Percentiles rank a stretch among this genome's conserved stretches.
phyloP scores from a whole-genome alignment of 2,888 invertebrate species.

The Melipona beecheii region DNA sequence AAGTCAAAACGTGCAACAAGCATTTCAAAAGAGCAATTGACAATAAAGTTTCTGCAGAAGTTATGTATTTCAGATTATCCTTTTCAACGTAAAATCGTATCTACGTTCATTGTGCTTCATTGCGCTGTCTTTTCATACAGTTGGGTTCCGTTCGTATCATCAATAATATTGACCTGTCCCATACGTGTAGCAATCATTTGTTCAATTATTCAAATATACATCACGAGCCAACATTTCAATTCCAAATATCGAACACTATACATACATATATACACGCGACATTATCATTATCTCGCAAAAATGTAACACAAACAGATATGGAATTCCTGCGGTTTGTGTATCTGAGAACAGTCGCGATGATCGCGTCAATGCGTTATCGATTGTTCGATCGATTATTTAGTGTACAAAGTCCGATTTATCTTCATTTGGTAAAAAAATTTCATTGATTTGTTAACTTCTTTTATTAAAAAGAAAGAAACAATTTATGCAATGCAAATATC shows the following conservation, averaged over 20 bases:
- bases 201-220: background rate
- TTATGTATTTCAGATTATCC: background rate
- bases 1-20: background rate
- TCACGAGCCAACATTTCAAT: background rate
- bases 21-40: background rate
- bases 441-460: no score
- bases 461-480: no score
- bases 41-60: background rate
- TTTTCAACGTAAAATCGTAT: background rate
- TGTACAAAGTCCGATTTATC: no score
- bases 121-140: no score
- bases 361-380: no score
- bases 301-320: background rate
- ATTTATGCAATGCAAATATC: no score
- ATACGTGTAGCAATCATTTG: background rate
- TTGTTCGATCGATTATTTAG: no score
- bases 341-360: background rate
- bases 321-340: background rate
- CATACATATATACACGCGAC: no score
- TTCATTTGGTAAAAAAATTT: no score
- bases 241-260: background rate
- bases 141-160: background rate
- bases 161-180: background rate
- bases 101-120: no score
- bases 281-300: background rate